Conservation (phyloP, 2,888 invertebrate species). For the Aleiodes testaceus region DNA sequence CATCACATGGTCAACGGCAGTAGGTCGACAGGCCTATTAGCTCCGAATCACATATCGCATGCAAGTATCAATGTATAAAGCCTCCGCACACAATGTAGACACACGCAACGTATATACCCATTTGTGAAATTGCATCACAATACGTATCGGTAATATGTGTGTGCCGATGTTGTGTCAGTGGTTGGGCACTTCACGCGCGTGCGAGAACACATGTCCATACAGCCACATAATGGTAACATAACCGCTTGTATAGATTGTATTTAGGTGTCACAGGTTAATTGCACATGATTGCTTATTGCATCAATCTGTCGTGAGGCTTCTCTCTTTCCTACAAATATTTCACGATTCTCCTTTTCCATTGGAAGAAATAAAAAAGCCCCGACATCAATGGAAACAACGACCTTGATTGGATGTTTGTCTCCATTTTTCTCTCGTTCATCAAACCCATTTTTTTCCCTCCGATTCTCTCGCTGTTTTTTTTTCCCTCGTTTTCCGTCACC, state of each 20-base stretch:
- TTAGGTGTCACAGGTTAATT: constrained; percentile 71
- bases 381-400: constrained; percentile 1
- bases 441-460: background rate
- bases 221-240: constrained; percentile 72
- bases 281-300: constrained; percentile 71
- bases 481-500: background rate
- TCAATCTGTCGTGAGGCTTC: constrained; percentile 58
- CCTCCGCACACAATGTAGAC: constrained; percentile 8
- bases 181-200: constrained; percentile 43
- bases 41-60: constrained; percentile 56
- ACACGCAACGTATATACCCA: constrained; percentile 34
- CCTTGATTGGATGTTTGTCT: constrained; percentile 27
- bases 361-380: no score
- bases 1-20: constrained; percentile 22
- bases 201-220: constrained; percentile 71
- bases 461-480: background rate
- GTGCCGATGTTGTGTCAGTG: constrained; percentile 28
- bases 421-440: constrained; percentile 3
- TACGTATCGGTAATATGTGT: constrained; percentile 51
- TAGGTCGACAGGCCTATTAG: constrained; percentile 59
- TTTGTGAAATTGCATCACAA: constrained; percentile 49
- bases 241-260: constrained; percentile 61
- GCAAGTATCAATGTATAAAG: constrained; percentile 52
- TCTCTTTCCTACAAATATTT: no score
- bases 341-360: no score